These are phyloP conservation scores for Chaenogobius annularis DNA, from an alignment of 2,113 vertebrate genomes.

Conservation along the genomic window DNA sequence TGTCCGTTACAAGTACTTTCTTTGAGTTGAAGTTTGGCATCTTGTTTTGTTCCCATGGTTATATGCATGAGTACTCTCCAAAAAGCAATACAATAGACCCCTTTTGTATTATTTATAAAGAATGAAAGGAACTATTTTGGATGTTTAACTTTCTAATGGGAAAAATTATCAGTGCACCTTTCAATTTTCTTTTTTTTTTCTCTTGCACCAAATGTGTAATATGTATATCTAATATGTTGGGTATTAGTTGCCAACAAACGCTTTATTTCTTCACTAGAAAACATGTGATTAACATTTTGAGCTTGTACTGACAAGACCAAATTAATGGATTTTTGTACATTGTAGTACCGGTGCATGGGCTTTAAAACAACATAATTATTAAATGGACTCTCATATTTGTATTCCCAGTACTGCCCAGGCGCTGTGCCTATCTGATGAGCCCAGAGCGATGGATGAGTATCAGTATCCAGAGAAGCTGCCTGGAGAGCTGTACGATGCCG, in stretches of 20 bases:
- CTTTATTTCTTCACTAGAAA: background rate
- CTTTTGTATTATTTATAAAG: too few relatives aligned
- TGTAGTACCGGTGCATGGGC: background rate
- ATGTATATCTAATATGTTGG: background rate
- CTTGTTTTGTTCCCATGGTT: constrained; percentile 64
- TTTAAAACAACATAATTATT: background rate
- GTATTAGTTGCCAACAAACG: background rate
- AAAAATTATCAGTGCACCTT: too few relatives aligned
- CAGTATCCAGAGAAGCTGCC: constrained; percentile 86
- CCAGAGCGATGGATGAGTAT: constrained; percentile 82
- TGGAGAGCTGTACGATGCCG: constrained; percentile 86
- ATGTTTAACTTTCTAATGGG: background rate
- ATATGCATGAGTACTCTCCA: constrained; percentile 41
- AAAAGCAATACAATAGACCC: constrained; percentile 34
- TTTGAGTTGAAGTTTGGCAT: constrained; percentile 47
- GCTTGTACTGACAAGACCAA: background rate
- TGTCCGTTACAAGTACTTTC: constrained; percentile 44
- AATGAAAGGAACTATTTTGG: background rate
- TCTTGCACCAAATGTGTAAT: too few relatives aligned
- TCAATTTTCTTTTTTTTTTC: too few relatives aligned
- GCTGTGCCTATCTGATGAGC: constrained; percentile 84
- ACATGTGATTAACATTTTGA: background rate
- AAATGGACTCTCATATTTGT: background rate
- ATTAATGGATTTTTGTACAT: background rate
- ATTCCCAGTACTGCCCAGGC: constrained; percentile 83